Percentiles rank a stretch among this genome's conserved stretches.
Evolutionary conservation across 2,113 vertebrate species (phyloP).

Genomic region (Neopipo cinnamomea): DNA sequence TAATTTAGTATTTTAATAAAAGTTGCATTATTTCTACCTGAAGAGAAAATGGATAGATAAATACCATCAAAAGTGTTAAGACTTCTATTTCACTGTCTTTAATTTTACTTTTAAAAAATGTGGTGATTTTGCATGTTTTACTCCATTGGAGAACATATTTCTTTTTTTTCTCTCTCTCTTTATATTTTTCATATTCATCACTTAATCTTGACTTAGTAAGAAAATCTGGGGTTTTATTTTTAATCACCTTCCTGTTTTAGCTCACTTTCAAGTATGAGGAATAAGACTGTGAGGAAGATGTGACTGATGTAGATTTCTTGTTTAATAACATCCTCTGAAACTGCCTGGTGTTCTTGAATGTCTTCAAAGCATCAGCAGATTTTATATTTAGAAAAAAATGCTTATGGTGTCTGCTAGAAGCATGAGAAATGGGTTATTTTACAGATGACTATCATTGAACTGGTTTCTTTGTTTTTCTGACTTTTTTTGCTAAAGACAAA

Average conservation of each 20-base stretch:
- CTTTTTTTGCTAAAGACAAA: neutral
- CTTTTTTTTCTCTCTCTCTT: neutral
- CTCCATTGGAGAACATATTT: neutral
- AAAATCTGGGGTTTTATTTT: neutral
- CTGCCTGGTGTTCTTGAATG: neutral
- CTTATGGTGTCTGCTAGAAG: neutral
- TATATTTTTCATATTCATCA: neutral
- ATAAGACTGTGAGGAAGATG: neutral
- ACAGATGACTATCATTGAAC: neutral
- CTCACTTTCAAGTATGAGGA: neutral
- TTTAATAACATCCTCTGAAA: neutral
- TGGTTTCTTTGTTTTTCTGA: neutral
- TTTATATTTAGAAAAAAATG: neutral
- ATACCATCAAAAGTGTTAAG: neutral
- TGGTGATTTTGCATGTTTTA: neutral
- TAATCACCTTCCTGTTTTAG: neutral
- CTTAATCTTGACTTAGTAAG: neutral
- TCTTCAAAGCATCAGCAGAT: neutral
- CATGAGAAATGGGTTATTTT: neutral
- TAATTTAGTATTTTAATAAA: neutral
- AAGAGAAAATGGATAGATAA: neutral
- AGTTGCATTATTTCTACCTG: neutral
- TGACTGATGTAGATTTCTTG: neutral
- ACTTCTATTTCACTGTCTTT: neutral
- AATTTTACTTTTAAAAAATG: neutral